Evolutionary conservation across 2,888 invertebrate species (phyloP).

Genomic region (Amitus sp.): DNA sequence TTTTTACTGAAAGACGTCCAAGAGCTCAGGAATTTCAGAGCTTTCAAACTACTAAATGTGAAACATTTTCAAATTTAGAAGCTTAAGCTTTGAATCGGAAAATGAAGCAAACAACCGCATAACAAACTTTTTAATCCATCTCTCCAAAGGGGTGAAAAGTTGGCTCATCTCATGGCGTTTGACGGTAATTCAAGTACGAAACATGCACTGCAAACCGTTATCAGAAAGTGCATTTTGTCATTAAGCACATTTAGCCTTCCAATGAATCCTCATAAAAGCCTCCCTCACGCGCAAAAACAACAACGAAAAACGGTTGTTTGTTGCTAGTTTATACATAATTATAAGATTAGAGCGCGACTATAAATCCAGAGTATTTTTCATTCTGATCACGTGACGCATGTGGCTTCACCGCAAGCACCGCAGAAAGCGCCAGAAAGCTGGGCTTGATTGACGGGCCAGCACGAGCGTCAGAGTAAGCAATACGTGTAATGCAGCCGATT

Average conservation of each 20-base stretch:
- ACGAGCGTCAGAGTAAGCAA: constrained; percentile 30
- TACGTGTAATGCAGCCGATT: constrained; percentile 34
- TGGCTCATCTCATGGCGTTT: constrained; percentile 1
- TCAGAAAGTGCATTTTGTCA: constrained; percentile 50
- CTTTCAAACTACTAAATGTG: no score
- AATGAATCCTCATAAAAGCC: constrained; percentile 51
- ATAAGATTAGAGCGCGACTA: neutral
- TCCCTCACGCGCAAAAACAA: constrained; percentile 6
- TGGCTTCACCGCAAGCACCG: constrained; percentile 30
- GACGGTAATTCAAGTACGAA: constrained; percentile 18
- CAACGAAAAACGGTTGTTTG: neutral
- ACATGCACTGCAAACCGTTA: constrained; percentile 19
- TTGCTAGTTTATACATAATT: neutral
- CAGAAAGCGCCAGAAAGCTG: constrained; percentile 37
- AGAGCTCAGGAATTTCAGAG: no score
- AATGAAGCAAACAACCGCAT: neutral
- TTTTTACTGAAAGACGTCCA: no score
- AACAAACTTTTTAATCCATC: neutral
- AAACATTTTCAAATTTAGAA: no score
- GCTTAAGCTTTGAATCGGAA: neutral
- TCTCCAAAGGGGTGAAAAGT: constrained; percentile 1
- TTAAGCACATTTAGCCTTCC: constrained; percentile 50
- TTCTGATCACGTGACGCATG: constrained; percentile 13
- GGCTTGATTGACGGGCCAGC: constrained; percentile 39
- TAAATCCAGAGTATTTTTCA: constrained; percentile 26